Conservation (phyloP, 2,888 invertebrate species). For the Nineta flava region DNA sequence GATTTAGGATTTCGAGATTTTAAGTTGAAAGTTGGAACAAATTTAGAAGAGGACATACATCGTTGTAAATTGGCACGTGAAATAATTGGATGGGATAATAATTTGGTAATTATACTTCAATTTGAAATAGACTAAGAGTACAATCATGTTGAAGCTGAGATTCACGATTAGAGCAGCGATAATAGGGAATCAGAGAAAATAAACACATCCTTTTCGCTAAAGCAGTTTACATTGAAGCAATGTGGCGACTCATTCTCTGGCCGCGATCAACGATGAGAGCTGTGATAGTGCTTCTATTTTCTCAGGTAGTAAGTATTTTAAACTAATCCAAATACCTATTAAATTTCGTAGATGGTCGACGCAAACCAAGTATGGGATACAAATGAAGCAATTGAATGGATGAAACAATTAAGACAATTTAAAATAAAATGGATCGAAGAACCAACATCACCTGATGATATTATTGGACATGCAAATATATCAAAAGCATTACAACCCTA, state of each 20-base stretch:
- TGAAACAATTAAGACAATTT: constrained; percentile 55
- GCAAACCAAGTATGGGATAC: constrained; percentile 86
- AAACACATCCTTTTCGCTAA: too few species aligned
- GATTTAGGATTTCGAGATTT: constrained; percentile 64
- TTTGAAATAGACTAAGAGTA: too few species aligned
- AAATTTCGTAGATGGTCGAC: constrained; percentile 54
- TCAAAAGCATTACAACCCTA: constrained; percentile 54
- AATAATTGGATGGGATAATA: constrained; percentile 56
- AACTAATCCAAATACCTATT: background rate
- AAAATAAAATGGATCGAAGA: constrained; percentile 84
- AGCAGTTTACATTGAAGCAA: too few species aligned
- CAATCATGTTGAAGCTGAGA: too few species aligned
- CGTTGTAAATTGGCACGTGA: constrained; percentile 58
- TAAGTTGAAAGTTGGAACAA: constrained; percentile 80
- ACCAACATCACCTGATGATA: constrained; percentile 82
- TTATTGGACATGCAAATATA: constrained; percentile 71
- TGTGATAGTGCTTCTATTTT: too few species aligned
- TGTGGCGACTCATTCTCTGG: too few species aligned
- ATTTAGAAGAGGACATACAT: constrained; percentile 57
- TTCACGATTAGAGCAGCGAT: too few species aligned
- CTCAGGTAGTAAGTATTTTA: background rate
- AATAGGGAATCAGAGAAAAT: too few species aligned
- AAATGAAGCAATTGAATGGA: constrained; percentile 70
- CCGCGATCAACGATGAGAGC: too few species aligned
- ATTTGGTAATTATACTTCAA: constrained; percentile 50